Percentiles rank a stretch among this genome's conserved stretches.
phyloP scores from a whole-genome alignment of 2,888 invertebrate genomes.

The Rhagonycha lutea region DNA sequence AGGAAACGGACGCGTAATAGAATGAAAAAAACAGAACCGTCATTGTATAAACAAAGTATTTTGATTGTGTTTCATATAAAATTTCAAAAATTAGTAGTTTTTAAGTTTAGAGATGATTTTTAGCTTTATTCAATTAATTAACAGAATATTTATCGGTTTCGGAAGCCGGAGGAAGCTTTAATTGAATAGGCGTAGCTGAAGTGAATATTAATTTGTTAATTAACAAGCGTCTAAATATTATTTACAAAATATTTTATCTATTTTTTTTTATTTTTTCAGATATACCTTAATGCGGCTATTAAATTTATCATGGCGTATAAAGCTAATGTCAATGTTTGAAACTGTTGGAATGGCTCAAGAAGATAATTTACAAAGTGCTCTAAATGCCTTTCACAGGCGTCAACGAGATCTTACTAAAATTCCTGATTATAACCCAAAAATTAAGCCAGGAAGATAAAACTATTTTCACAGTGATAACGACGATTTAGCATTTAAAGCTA shows the following conservation, averaged over 20 bases:
- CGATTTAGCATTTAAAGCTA: slow-evolving; percentile 50
- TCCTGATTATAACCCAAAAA: slow-evolving; percentile 33
- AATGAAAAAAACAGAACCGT: too few species aligned
- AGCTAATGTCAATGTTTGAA: slow-evolving; percentile 15
- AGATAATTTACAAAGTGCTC: slow-evolving; percentile 56
- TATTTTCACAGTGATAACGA: slow-evolving; percentile 26
- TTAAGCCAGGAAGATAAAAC: slow-evolving; percentile 3
- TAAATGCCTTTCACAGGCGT: slow-evolving; percentile 56
- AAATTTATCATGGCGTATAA: slow-evolving; percentile 9
- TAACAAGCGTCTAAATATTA: neutral
- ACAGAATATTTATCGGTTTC: neutral
- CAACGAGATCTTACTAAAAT: slow-evolving; percentile 48
- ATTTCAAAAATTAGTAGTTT: neutral
- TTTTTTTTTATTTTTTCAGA: neutral
- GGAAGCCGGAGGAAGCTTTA: neutral
- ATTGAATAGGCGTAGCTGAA: neutral
- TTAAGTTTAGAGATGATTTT: neutral
- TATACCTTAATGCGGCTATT: slow-evolving; percentile 2
- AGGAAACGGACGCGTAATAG: too few species aligned
- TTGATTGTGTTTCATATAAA: neutral
- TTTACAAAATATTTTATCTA: neutral
- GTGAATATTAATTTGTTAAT: neutral
- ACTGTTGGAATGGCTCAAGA: slow-evolving; percentile 42
- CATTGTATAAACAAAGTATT: neutral
- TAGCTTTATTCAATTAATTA: neutral